These are phyloP conservation scores for Platynereis dumerilii DNA, from an alignment of 2,888 invertebrate species.

Conservation along the genomic window DNA sequence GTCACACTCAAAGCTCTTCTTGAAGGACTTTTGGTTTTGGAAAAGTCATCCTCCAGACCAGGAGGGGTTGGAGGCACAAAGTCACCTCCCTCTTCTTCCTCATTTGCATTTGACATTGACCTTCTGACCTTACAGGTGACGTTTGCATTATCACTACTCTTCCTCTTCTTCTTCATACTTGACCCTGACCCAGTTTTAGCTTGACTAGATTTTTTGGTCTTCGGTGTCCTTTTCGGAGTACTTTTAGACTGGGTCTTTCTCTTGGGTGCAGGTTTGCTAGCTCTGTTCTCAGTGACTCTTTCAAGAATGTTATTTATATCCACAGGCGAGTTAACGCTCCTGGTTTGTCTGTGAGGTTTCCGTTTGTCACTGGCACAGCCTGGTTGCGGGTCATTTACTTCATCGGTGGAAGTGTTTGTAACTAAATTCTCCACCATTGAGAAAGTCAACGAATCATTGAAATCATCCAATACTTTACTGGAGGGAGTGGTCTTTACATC, in stretches of 20 bases:
- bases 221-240: no score
- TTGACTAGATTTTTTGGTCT: no score
- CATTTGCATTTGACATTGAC: neutral
- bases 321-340: no score
- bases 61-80: slow-evolving; percentile 59
- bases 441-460: slow-evolving; percentile 47
- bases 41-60: slow-evolving; percentile 24
- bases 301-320: no score
- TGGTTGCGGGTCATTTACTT: neutral
- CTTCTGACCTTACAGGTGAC: neutral
- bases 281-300: no score
- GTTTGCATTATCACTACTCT: neutral
- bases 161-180: neutral
- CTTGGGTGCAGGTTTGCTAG: neutral
- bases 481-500: neutral
- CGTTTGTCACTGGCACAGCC: slow-evolving; percentile 27
- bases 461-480: slow-evolving; percentile 12
- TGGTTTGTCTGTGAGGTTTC: neutral
- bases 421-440: slow-evolving; percentile 46
- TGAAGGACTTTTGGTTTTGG: slow-evolving; percentile 26
- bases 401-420: no score
- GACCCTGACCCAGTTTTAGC: no score
- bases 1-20: slow-evolving; percentile 17
- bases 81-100: slow-evolving; percentile 46
- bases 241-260: no score